phyloP scores from a whole-genome alignment of 1,140 invertebrate species.

The Cydia pomonella region DNA sequence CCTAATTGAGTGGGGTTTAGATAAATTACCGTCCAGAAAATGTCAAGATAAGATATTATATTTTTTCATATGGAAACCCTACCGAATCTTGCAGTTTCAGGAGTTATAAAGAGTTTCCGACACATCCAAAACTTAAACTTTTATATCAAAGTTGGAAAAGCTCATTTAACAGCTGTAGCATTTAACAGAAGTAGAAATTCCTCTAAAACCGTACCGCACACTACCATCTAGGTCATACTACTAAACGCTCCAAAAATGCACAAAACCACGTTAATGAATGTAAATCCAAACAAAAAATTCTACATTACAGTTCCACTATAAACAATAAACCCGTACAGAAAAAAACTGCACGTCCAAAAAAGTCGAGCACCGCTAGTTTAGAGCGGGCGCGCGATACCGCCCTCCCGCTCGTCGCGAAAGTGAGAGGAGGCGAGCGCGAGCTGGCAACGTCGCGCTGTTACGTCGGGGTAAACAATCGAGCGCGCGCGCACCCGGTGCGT shows the following conservation, averaged over 20 bases:
- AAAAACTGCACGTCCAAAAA: constrained; percentile 76
- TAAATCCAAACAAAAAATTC: constrained; percentile 34
- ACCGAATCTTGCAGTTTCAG: no score
- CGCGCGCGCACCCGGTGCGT: constrained; percentile 53
- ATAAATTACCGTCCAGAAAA: no score
- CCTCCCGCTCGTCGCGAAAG: constrained; percentile 66
- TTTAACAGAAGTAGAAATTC: background rate
- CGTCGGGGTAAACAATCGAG: constrained; percentile 74
- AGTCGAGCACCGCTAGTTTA: constrained; percentile 75
- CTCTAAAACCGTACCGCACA: background rate
- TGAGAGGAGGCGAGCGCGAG: constrained; percentile 72
- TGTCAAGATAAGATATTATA: no score
- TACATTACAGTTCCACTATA: constrained; percentile 51
- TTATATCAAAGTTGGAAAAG: background rate
- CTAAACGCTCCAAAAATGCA: constrained; percentile 1
- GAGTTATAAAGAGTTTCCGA: no score
- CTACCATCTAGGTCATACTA: background rate
- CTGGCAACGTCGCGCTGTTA: constrained; percentile 71
- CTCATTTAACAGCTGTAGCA: background rate
- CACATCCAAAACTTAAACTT: background rate
- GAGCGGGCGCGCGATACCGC: constrained; percentile 50
- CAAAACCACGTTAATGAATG: constrained; percentile 29
- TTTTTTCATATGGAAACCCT: no score
- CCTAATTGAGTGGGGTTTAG: no score
- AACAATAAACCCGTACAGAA: constrained; percentile 68